Base-by-base conservation (phyloP, 2,888 invertebrate species). In the Harpalus rubripes region DNA sequence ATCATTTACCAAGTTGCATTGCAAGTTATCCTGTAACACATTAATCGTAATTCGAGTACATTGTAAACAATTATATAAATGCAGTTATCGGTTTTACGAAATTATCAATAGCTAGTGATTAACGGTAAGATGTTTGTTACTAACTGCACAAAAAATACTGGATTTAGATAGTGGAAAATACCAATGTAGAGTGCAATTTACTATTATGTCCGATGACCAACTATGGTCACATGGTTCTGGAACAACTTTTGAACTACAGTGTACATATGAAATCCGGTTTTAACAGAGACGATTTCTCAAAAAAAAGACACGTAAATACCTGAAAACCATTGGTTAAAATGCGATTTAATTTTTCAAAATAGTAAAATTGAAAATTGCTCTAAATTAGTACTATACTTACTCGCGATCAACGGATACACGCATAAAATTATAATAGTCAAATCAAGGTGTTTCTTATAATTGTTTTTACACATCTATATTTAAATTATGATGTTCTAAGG, bases 221-320 rank as follows among this genome's bases (percentile, higher is more conserved):
- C 63, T 78, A 65, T 84, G 84, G 84, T 74, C 83, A 83, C 81
- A 68, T 56, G 58, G 26, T 59, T 58, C 82, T 52, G 26, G 44
- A 61, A 63, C 76, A 84, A 84, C 84, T 84, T 84, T 84, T 84
- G 41, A 78, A 52, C 32, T 56, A 26, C 78, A 84, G 61, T 84
- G 84, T 84, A 84, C 83, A 41, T 84, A 84, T 61, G 74, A 78
- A 65, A 84, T 83, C 84, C 76, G 84, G 84, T 84, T 84, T 84
- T 59, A 44, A 61, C 84, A 83, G 78, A 68, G 68, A 63, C 59
- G 83, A 83, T 84, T 84, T 84, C 84, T 78, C 65, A 78, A 78
- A 84, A 82, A 84, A 78, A 41, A 22, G 65, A 83, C 74, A 72
- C 39, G 82, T 72, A 56, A 83, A 83, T 58, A 41, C 74, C 41